Percentiles rank a stretch among this genome's conserved stretches.
phyloP scores from a whole-genome alignment of 2,888 invertebrate genomes.

The Alviniconcha strummeri region DNA sequence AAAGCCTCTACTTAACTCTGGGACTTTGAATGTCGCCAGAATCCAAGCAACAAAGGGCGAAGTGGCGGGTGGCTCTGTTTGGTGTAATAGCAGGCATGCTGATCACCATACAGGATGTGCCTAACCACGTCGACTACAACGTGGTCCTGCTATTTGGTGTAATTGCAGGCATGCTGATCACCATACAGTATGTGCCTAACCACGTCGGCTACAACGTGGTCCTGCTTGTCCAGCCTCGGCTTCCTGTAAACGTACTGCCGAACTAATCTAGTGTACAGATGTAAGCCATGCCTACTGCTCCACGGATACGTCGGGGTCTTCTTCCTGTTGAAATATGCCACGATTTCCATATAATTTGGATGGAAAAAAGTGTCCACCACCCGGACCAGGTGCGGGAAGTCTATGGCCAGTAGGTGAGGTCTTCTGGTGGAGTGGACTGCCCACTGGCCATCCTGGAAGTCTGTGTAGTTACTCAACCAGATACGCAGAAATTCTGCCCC shows the following conservation, averaged over 20 bases:
- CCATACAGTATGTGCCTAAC: not conserved
- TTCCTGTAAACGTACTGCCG: not conserved
- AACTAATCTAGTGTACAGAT: not conserved
- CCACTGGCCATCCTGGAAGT: constrained; percentile 46
- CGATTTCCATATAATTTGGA: not conserved
- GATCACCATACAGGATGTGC: not conserved
- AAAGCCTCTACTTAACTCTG: too few relatives aligned
- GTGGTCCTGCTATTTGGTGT: too few relatives aligned
- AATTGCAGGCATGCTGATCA: not conserved
- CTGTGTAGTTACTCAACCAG: constrained; percentile 57
- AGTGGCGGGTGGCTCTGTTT: too few relatives aligned
- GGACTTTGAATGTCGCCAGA: too few relatives aligned
- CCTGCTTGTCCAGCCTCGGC: not conserved
- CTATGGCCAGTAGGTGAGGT: constrained; percentile 46
- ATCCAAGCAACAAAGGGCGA: too few relatives aligned
- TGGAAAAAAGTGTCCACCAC: not conserved
- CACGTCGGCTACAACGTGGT: not conserved
- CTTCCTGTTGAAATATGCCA: not conserved
- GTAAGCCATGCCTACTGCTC: not conserved
- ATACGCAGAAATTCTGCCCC: constrained; percentile 54
- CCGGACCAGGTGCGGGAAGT: constrained; percentile 41
- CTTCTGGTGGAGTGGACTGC: constrained; percentile 47
- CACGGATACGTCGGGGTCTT: not conserved
- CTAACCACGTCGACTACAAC: not conserved
- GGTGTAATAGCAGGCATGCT: not conserved